Base-by-base conservation (phyloP, 2,797 vertebrate species). In the Eulemur coronatus region DNA sequence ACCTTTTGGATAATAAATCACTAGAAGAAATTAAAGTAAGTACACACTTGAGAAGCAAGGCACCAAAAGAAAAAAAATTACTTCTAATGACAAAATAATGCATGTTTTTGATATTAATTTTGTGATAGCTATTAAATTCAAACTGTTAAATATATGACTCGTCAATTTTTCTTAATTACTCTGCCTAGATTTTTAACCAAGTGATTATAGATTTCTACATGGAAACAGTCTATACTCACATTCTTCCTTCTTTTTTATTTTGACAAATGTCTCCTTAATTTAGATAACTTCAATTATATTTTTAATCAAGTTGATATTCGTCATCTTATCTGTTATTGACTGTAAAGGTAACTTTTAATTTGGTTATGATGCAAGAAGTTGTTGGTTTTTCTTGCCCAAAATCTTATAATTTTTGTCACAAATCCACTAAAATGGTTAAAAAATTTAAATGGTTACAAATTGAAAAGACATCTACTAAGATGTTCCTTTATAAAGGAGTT, bases 151-250 rank as follows among this genome's bases (percentile, higher is more conserved):
- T 78, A 75, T 94, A 81, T 79, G 26, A 85, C 84, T 88, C 84
- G 1, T 13, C 41, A 93, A 81, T 88, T 95, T 94, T 91, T 76
- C n/a, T 48, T 63, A 55, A 43, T 72, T 57, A 79, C 10, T 80
- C 46, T 93, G 41, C 28, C 67, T 80, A 43, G 22, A 80, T 92
- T 96, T 91, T 96, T 95, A 87, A 69, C 12, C 14, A 57, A 88
- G 84, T 91, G 12, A 76, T 76, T 91, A 69, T 85, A 76, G 35
- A 92, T 88, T 89, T 93, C 73, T 94, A 17, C 22, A n/a, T 82
- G 6, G 41, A 92, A 92, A 33, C 38, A 48, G 22, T 76, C 46
- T 90, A 41, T 35, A 48, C 2, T 94, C 12, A 69, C 0, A 81
- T n/a, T 5, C 91, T 92, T 63, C 0, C 1, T 4, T 79, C 43